Conservation (phyloP, 2,888 invertebrate genomes). For the Orchestes rusci region DNA sequence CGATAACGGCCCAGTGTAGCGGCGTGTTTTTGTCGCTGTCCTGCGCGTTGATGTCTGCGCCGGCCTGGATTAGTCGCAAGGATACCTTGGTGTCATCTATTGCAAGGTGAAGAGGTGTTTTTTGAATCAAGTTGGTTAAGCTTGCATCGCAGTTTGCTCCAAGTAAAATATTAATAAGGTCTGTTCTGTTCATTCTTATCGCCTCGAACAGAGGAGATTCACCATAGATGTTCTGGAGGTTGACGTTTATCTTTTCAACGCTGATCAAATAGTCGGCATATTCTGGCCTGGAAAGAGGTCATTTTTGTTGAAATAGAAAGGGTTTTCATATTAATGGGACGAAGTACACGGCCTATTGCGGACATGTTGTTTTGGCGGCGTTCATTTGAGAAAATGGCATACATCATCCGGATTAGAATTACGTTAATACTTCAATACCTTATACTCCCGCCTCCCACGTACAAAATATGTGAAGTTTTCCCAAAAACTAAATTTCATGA, state of each 20-base stretch:
- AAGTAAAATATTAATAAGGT: slow-evolving; percentile 27
- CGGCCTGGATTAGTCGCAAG: slow-evolving; percentile 29
- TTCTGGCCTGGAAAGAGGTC: slow-evolving; percentile 26
- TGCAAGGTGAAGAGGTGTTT: slow-evolving; percentile 32
- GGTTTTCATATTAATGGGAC: too few relatives aligned
- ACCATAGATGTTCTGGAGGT: slow-evolving; percentile 30
- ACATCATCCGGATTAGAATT: too few relatives aligned
- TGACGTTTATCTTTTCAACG: slow-evolving; percentile 27
- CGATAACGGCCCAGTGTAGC: slow-evolving; percentile 30
- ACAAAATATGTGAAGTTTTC: too few relatives aligned
- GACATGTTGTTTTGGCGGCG: too few relatives aligned
- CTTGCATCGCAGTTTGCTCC: slow-evolving; percentile 31
- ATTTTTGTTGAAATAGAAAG: too few relatives aligned
- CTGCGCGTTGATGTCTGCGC: slow-evolving; percentile 31
- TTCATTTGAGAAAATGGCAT: too few relatives aligned
- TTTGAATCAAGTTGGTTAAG: slow-evolving; percentile 25
- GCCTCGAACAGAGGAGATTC: slow-evolving; percentile 32
- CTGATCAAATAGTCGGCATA: slow-evolving; percentile 28
- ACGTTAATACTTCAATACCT: too few relatives aligned
- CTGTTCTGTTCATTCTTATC: slow-evolving; percentile 19
- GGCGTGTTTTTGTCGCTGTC: slow-evolving; percentile 31
- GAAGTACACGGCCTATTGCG: too few relatives aligned
- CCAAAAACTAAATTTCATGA: too few relatives aligned
- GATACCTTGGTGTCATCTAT: slow-evolving; percentile 26
- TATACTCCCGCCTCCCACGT: too few relatives aligned